A percentile compares a stretch with the other conserved stretches of the same genome.
Evolutionary conservation across 2,888 invertebrate genomes (phyloP).

Genomic region (Chloroclystis v-ata): DNA sequence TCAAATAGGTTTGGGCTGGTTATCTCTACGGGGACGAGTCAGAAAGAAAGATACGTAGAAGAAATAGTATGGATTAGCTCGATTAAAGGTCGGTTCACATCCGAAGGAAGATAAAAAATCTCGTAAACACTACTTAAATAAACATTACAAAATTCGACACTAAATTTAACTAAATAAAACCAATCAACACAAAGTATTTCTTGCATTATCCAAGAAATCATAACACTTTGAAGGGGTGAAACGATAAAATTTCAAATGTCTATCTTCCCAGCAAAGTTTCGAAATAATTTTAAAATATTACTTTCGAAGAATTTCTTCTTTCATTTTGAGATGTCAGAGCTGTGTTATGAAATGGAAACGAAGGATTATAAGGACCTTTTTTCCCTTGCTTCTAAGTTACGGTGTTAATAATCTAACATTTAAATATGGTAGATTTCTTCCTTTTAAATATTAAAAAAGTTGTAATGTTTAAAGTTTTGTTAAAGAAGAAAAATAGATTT

Average conservation of each 20-base stretch:
- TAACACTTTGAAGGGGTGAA: constrained; percentile 3
- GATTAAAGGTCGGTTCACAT: too few relatives aligned
- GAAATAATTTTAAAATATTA: constrained; percentile 22
- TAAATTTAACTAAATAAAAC: too few relatives aligned
- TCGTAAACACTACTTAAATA: too few relatives aligned
- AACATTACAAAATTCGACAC: too few relatives aligned
- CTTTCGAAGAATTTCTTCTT: constrained; percentile 21
- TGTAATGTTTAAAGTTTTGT: too few relatives aligned
- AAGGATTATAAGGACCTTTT: not conserved
- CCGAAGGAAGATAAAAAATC: too few relatives aligned
- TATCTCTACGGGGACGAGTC: too few relatives aligned
- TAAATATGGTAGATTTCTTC: not conserved
- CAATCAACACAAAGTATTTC: not conserved
- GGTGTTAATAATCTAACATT: constrained; percentile 1
- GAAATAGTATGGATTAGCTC: too few relatives aligned
- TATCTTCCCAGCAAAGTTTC: constrained; percentile 11
- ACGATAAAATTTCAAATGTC: constrained; percentile 16
- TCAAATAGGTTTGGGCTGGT: too few relatives aligned
- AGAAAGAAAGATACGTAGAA: too few relatives aligned
- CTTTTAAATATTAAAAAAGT: not conserved
- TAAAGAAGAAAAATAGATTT: too few relatives aligned
- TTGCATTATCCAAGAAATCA: not conserved
- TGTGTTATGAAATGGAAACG: constrained; percentile 1
- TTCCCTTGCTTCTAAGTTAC: not conserved
- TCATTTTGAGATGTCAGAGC: constrained; percentile 6